A percentile compares a stretch with the other conserved stretches of the same genome.
These are phyloP conservation scores for Brachionus manjavacas DNA, from an alignment of 1,140 invertebrate genomes.

Conservation along the genomic window DNA sequence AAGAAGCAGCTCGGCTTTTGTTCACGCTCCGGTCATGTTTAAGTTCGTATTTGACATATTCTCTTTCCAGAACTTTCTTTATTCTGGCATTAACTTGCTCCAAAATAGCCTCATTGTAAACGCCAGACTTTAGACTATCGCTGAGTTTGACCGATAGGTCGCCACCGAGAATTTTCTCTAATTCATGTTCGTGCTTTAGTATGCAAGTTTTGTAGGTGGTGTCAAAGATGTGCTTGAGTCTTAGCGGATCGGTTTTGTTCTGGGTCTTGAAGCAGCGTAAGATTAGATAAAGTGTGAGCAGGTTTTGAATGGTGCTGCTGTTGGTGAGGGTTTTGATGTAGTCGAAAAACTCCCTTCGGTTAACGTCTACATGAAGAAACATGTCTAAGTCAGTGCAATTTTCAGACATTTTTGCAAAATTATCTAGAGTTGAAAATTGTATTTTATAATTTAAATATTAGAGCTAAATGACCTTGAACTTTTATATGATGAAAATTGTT, in stretches of 20 bases:
- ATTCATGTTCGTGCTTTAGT: not conserved
- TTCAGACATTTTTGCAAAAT: not conserved
- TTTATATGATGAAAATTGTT: not conserved
- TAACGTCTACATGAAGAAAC: not conserved
- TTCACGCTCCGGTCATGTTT: not conserved
- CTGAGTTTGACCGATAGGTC: not conserved
- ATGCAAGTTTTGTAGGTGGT: not conserved
- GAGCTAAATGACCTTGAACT: not conserved
- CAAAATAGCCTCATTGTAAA: not conserved
- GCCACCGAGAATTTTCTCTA: not conserved
- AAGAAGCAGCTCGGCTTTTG: not conserved
- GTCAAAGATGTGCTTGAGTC: not conserved
- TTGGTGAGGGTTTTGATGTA: not conserved
- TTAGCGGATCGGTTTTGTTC: not conserved
- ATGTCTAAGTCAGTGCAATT: not conserved
- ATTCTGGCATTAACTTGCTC: not conserved
- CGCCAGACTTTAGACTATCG: not conserved
- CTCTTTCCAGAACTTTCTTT: not conserved
- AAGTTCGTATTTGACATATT: not conserved
- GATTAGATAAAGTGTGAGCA: not conserved
- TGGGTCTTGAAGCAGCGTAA: slow-evolving; percentile 2
- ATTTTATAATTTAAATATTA: not conserved
- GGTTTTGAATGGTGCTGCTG: not conserved
- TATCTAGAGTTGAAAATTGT: not conserved
- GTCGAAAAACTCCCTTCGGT: not conserved